phyloP scores from a whole-genome alignment of 2,797 vertebrate species.

The Momotus momota region DNA sequence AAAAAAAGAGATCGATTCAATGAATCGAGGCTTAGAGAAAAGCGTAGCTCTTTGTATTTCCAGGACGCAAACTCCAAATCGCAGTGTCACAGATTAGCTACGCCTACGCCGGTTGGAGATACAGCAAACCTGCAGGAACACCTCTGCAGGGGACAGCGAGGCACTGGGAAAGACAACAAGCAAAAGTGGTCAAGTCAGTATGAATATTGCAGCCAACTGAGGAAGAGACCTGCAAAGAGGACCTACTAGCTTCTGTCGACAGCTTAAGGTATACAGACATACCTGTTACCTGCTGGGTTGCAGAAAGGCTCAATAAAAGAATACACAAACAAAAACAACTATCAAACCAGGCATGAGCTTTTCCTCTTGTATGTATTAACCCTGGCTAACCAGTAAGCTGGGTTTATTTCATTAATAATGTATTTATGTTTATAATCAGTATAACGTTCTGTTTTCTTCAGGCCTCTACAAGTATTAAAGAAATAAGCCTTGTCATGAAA shows the following conservation, averaged over 20 bases:
- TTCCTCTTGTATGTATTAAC: not conserved
- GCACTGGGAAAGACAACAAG: not conserved
- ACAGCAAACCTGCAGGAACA: not conserved
- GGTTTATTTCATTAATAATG: not conserved
- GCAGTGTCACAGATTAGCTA: not conserved
- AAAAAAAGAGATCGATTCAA: not conserved
- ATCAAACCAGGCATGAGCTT: not conserved
- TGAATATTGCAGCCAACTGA: not conserved
- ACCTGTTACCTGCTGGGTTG: accelerated
- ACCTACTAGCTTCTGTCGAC: not conserved
- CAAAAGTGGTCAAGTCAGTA: not conserved
- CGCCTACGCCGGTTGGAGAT: not conserved
- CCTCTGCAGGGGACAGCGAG: not conserved
- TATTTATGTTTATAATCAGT: not conserved
- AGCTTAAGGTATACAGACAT: accelerated
- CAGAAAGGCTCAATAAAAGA: not conserved
- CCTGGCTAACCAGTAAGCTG: not conserved
- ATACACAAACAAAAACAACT: not conserved
- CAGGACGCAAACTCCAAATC: not conserved
- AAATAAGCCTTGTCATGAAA: not conserved
- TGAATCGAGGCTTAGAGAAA: not conserved
- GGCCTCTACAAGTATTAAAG: not conserved
- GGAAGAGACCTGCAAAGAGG: not conserved
- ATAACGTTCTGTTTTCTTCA: accelerated
- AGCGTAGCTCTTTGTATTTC: not conserved